These are phyloP conservation scores for Propithecus coquereli DNA, from an alignment of 2,113 vertebrate genomes.

Conservation along the genomic window DNA sequence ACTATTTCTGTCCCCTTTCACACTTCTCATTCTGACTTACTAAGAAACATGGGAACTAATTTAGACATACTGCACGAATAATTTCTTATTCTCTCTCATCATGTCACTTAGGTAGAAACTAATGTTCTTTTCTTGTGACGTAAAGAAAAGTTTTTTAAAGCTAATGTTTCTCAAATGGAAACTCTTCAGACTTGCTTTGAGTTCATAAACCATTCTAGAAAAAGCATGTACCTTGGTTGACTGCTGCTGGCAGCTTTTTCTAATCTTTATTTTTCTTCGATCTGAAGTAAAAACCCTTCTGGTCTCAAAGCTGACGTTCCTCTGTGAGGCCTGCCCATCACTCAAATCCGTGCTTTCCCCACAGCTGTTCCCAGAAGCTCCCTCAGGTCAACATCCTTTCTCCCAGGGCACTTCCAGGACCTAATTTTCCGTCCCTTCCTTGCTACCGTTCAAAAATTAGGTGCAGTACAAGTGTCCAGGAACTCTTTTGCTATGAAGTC, in stretches of 20 bases:
- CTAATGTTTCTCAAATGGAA: not conserved
- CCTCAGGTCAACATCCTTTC: not conserved
- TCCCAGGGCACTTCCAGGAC: not conserved
- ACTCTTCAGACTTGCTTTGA: not conserved
- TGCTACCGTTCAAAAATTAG: not conserved
- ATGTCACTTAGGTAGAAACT: not conserved
- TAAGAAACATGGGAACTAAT: not conserved
- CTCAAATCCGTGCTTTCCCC: not conserved
- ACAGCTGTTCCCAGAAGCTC: not conserved
- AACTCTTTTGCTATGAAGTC: not conserved
- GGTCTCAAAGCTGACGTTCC: not conserved
- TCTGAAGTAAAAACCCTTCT: not conserved
- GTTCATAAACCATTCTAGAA: not conserved
- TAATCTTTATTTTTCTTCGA: not conserved
- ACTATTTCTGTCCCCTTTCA: not conserved
- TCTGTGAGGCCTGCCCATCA: not conserved
- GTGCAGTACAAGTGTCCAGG: fast-evolving
- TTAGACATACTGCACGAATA: not conserved
- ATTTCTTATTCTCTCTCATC: not conserved
- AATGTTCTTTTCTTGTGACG: not conserved
- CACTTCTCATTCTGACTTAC: not conserved
- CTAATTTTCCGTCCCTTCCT: not conserved
- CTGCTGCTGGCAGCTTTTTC: not conserved
- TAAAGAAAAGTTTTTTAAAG: not conserved
- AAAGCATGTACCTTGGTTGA: not conserved